phyloP scores from a whole-genome alignment of 2,113 vertebrate genomes.

The Neodon shergylaensis region DNA sequence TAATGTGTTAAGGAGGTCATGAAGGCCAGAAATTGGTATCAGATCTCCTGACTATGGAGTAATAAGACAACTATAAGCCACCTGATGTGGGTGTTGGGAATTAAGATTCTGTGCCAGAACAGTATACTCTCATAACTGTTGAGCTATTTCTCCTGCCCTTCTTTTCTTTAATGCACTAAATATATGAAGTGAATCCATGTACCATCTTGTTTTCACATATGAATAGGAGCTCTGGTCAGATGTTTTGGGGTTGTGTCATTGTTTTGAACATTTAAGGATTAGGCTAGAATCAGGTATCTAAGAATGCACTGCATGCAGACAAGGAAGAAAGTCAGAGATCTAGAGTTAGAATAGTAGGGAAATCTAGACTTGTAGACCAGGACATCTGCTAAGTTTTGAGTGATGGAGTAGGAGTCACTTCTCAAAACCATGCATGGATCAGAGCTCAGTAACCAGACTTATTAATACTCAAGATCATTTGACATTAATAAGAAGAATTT shows the following conservation, averaged over 20 bases:
- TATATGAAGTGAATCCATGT: not conserved
- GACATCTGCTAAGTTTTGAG: not conserved
- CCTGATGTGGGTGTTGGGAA: not conserved
- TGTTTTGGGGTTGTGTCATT: not conserved
- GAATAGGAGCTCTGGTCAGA: not conserved
- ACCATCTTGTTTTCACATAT: not conserved
- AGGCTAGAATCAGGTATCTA: not conserved
- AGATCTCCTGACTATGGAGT: not conserved
- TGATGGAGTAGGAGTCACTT: not conserved
- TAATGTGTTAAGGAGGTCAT: not conserved
- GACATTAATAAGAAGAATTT: not conserved
- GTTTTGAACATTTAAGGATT: not conserved
- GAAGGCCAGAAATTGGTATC: not conserved
- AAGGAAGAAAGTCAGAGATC: not conserved
- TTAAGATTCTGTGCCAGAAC: not conserved
- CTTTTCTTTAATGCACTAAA: not conserved
- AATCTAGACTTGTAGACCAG: not conserved
- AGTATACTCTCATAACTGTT: not conserved
- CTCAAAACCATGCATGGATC: not conserved
- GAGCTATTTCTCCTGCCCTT: not conserved
- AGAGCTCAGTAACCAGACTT: slow-evolving; percentile 6
- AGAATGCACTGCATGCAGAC: not conserved
- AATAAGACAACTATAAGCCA: too few species aligned
- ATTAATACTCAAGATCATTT: not conserved
- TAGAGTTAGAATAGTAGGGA: not conserved